phyloP scores from a whole-genome alignment of 2,797 vertebrate genomes.

The Urophycis tenuis region DNA sequence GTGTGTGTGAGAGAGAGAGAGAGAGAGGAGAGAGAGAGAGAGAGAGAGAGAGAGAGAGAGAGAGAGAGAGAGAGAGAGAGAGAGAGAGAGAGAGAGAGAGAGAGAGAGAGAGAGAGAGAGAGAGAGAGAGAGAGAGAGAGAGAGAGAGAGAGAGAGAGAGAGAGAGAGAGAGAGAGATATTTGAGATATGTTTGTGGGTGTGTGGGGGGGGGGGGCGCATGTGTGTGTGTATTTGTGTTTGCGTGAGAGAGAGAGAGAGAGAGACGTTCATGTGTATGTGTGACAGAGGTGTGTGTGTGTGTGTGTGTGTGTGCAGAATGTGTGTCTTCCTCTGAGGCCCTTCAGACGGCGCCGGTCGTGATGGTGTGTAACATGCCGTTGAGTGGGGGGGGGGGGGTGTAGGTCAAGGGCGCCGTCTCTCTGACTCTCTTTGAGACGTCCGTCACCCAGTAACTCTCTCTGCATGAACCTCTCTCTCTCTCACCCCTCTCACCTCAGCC shows the following conservation, averaged over 20 bases:
- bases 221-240: too few species aligned
- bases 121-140: neutral
- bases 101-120: neutral
- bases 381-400: conserved; percentile 47
- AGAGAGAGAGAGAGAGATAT: too few species aligned
- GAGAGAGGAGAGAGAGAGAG: neutral
- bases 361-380: neutral
- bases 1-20: neutral
- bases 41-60: neutral
- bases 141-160: neutral
- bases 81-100: neutral
- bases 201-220: conserved; percentile 34
- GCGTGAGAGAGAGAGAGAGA: too few species aligned
- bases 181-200: too few species aligned
- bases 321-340: too few species aligned
- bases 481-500: neutral
- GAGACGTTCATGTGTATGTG: neutral
- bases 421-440: conserved; percentile 25
- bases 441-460: conserved; percentile 46
- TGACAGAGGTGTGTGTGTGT: neutral
- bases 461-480: conserved; percentile 39
- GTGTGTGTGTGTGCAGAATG: too few species aligned
- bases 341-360: too few species aligned
- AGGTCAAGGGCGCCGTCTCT: conserved; percentile 58
- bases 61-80: conserved; percentile 11